Evolutionary conservation across 2,113 vertebrate genomes (phyloP).

Genomic region (Brachypodius melanocephalos): DNA sequence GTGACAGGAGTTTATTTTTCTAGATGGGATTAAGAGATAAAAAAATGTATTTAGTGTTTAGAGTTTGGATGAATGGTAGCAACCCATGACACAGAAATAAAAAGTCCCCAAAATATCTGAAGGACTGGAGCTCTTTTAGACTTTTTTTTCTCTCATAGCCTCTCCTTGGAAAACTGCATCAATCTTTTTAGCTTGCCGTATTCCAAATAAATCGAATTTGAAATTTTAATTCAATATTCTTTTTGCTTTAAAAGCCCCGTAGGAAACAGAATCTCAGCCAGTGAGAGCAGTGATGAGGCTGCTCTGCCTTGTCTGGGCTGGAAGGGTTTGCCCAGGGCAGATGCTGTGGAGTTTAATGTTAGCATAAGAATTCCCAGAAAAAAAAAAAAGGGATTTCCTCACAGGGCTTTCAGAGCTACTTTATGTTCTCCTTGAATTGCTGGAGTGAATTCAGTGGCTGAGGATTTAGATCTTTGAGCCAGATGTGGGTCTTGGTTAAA

Average conservation of each 20-base stretch:
- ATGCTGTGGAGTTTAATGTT: background rate
- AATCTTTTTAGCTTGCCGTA: background rate
- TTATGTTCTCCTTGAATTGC: background rate
- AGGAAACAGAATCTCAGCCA: background rate
- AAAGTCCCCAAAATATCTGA: background rate
- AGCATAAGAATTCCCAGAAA: background rate
- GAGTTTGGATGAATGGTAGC: background rate
- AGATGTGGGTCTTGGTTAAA: background rate
- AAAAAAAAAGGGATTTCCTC: background rate
- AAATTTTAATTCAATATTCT: background rate
- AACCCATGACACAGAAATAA: background rate
- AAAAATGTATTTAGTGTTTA: background rate
- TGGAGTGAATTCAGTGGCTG: background rate
- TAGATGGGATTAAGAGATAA: background rate
- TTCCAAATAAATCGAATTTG: background rate
- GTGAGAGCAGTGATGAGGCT: background rate
- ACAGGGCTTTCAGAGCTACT: background rate
- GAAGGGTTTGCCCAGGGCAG: background rate
- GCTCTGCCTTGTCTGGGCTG: background rate
- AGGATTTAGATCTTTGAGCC: background rate
- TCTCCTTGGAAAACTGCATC: background rate
- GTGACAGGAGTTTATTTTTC: background rate
- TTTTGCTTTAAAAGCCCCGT: background rate
- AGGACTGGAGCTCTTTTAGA: background rate
- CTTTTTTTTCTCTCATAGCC: background rate